A percentile compares a stretch with the other conserved stretches of the same genome.
Evolutionary conservation across 2,113 vertebrate species (phyloP).

Genomic region (Eidolon helvum): DNA sequence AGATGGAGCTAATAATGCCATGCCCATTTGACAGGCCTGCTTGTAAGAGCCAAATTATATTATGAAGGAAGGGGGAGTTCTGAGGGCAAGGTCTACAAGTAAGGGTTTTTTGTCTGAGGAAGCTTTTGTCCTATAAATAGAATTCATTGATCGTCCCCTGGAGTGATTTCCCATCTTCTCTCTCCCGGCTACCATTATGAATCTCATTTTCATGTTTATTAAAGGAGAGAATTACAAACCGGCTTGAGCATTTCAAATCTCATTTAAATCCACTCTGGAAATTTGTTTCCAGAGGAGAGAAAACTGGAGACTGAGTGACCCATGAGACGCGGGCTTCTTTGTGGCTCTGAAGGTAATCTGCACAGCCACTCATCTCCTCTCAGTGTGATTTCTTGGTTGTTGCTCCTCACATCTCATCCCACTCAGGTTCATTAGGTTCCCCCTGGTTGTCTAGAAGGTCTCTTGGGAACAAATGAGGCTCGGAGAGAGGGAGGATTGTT

Average conservation of each 20-base stretch:
- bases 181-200: constrained; percentile 47
- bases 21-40: neutral
- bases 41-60: neutral
- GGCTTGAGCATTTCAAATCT: constrained; percentile 32
- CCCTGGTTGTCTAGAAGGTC: neutral
- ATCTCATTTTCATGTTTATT: constrained; percentile 67
- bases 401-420: neutral
- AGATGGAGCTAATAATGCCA: neutral
- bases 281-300: constrained; percentile 19
- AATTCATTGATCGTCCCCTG: constrained; percentile 39
- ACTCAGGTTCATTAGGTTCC: neutral
- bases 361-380: neutral
- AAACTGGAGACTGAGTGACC: neutral
- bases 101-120: constrained; percentile 20
- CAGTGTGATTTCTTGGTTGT: neutral
- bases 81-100: neutral
- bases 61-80: neutral
- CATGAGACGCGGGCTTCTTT: neutral
- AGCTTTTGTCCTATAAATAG: constrained; percentile 66
- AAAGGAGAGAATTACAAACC: constrained; percentile 40
- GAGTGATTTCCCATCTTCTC: constrained; percentile 59
- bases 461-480: neutral
- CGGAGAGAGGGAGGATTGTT: neutral
- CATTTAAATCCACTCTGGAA: constrained; percentile 44
- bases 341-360: neutral